Conservation (phyloP, 2,113 vertebrate genomes). For the Laterallus jamaicensis region DNA sequence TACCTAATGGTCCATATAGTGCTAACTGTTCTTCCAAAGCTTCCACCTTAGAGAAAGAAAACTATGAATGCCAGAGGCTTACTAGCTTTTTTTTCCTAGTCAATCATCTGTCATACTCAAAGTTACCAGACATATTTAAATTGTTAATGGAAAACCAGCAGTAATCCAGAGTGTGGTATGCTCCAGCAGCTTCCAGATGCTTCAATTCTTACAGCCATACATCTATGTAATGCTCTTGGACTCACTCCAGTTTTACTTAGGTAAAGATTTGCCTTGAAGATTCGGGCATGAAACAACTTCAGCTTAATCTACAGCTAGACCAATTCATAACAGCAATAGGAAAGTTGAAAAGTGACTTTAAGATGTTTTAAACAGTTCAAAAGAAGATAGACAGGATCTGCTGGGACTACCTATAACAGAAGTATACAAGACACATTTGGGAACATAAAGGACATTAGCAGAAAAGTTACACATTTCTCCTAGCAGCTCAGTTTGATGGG, state of each 20-base stretch:
- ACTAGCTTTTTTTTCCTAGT: background rate
- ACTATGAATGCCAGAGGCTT: background rate
- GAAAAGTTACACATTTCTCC: background rate
- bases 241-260: background rate
- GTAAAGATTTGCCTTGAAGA: background rate
- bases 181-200: background rate
- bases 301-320: background rate
- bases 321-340: rapidly evolving
- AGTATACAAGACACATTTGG: background rate
- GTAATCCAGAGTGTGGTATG: background rate
- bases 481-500: background rate
- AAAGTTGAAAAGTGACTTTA: background rate
- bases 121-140: background rate
- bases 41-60: background rate
- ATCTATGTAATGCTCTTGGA: background rate
- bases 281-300: background rate
- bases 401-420: background rate
- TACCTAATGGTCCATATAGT: background rate
- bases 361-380: background rate
- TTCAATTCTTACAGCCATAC: background rate
- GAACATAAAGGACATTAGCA: background rate
- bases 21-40: background rate
- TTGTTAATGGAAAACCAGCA: background rate
- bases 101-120: background rate
- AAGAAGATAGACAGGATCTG: background rate